phyloP scores from a whole-genome alignment of 2,888 invertebrate species.

The Anodontia alba region DNA sequence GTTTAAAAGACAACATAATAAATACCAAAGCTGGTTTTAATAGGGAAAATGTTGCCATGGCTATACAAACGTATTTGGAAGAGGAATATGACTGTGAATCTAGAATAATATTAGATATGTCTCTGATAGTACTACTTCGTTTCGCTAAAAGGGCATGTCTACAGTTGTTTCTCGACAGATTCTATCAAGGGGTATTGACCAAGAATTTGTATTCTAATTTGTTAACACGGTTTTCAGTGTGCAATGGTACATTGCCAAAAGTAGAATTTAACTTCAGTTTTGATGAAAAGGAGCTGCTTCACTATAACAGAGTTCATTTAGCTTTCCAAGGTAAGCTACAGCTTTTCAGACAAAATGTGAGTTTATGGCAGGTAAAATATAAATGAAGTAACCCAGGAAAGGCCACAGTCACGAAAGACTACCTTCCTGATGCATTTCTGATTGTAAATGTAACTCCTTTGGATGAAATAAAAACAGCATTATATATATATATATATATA shows the following conservation, averaged over 20 bases:
- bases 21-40: neutral
- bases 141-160: neutral
- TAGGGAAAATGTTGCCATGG: neutral
- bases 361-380: too few species aligned
- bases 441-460: too few species aligned
- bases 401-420: too few species aligned
- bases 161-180: constrained; percentile 9
- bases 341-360: too few species aligned
- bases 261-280: constrained; percentile 16
- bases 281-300: neutral
- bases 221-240: neutral
- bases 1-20: neutral
- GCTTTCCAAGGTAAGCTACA: constrained; percentile 14
- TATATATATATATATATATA: too few species aligned
- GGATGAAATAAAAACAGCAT: too few species aligned
- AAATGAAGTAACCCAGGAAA: too few species aligned
- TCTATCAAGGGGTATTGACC: neutral
- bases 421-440: too few species aligned
- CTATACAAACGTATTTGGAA: neutral
- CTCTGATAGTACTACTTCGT: constrained; percentile 2
- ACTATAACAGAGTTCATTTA: constrained; percentile 11
- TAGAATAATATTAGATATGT: neutral
- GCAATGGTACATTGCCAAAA: neutral
- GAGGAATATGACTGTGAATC: constrained; percentile 14
- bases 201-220: neutral